Evolutionary conservation across 2,113 vertebrate species (phyloP).

Genomic region (Nesoenas mayeri): DNA sequence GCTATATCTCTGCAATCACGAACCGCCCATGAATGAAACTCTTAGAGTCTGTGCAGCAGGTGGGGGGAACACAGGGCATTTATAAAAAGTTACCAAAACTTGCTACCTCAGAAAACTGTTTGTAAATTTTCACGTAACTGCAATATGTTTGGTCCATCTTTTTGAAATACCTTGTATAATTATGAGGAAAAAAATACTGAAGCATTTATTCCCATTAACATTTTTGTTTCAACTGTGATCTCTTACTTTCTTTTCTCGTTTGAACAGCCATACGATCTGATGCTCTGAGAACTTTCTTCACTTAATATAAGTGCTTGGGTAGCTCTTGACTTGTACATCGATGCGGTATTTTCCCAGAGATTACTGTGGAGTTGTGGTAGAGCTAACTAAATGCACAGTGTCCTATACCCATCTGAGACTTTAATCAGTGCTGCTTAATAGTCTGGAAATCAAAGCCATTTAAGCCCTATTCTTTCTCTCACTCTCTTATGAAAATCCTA

Average conservation of each 20-base stretch:
- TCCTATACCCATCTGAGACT: neutral
- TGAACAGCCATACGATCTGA: neutral
- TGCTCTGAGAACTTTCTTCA: neutral
- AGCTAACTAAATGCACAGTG: neutral
- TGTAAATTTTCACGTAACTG: no score
- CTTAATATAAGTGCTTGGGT: neutral
- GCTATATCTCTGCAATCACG: no score
- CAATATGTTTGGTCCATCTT: no score
- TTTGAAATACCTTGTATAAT: neutral
- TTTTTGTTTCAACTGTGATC: constrained; percentile 24
- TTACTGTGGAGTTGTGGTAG: neutral
- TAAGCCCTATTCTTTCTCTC: neutral
- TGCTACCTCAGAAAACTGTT: no score
- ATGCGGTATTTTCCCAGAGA: neutral
- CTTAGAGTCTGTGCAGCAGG: no score
- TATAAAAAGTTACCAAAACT: no score
- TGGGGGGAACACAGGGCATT: no score
- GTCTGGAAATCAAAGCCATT: constrained; percentile 25
- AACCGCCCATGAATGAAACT: no score
- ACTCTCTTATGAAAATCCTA: neutral
- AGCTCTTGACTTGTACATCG: neutral
- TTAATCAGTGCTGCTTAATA: constrained; percentile 24
- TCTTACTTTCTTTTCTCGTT: constrained; percentile 22
- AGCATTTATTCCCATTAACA: constrained; percentile 21
- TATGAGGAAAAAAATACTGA: constrained; percentile 1